A percentile compares a stretch with the other conserved stretches of the same genome.
Evolutionary conservation across 2,888 invertebrate species (phyloP).

Genomic region (Bugula neritina): DNA sequence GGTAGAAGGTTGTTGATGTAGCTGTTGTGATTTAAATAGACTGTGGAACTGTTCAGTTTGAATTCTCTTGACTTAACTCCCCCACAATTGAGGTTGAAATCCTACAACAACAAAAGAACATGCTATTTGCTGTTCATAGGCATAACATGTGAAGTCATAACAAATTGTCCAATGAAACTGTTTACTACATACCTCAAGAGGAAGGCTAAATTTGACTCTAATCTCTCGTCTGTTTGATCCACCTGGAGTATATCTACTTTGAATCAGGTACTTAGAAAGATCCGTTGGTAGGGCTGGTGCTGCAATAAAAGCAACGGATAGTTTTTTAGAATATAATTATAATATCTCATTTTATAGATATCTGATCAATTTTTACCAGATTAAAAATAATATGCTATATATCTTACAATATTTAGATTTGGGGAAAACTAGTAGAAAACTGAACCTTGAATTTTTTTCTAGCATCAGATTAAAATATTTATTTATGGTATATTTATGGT

Average conservation of each 20-base stretch:
- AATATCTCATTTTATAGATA: no score
- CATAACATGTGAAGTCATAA: no score
- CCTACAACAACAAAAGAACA: background rate
- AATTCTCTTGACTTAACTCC: background rate
- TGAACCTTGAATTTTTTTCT: background rate
- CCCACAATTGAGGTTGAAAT: background rate
- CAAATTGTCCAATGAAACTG: no score
- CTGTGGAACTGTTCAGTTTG: background rate
- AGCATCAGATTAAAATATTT: no score
- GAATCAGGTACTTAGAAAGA: background rate
- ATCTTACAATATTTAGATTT: no score
- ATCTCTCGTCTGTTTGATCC: background rate
- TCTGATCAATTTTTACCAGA: no score
- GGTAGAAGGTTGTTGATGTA: background rate
- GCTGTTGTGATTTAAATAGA: background rate
- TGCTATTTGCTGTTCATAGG: no score
- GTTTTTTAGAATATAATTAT: no score
- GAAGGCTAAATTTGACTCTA: background rate
- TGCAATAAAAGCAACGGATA: background rate
- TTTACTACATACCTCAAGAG: no score
- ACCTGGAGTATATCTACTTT: background rate
- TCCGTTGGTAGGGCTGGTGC: constrained; percentile 1
- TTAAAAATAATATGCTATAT: no score
- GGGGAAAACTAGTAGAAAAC: no score
- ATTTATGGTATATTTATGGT: no score